A percentile compares a stretch with the other conserved stretches of the same genome.
Conservation (phyloP, 1,140 invertebrate genomes). For the Physella acuta region DNA sequence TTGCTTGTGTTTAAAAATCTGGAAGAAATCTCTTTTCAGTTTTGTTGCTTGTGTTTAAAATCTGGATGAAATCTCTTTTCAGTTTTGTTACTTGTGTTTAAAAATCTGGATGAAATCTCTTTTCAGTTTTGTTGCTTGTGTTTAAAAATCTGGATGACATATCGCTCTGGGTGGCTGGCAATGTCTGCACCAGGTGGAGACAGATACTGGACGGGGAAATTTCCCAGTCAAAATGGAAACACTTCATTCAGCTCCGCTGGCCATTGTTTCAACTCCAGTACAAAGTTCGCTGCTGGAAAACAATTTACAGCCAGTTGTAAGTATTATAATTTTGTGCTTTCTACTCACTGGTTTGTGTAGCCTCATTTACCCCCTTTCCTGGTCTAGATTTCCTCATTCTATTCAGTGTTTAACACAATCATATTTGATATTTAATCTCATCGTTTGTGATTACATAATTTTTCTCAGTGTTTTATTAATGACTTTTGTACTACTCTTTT, state of each 20-base stretch:
- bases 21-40: neutral
- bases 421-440: too few relatives aligned
- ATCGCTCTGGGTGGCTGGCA: slow-evolving; percentile 81
- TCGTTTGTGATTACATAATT: too few relatives aligned
- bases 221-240: slow-evolving; percentile 75
- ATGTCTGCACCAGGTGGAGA: slow-evolving; percentile 83
- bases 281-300: slow-evolving; percentile 75
- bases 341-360: too few relatives aligned
- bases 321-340: too few relatives aligned
- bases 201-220: slow-evolving; percentile 76
- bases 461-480: too few relatives aligned
- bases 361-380: too few relatives aligned
- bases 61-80: too few relatives aligned
- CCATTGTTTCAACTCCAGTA: slow-evolving; percentile 77
- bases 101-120: too few relatives aligned
- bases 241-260: slow-evolving; percentile 75
- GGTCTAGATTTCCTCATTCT: too few relatives aligned
- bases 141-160: slow-evolving; percentile 89
- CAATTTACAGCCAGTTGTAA: slow-evolving; percentile 68
- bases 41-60: slow-evolving; percentile 3
- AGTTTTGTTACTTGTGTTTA: slow-evolving; percentile 85
- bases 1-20: neutral
- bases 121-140: slow-evolving; percentile 79
- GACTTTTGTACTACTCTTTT: too few relatives aligned
- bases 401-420: too few relatives aligned